Conservation (phyloP, 1,140 invertebrate genomes). For the Drosophila sulfurigaster region DNA sequence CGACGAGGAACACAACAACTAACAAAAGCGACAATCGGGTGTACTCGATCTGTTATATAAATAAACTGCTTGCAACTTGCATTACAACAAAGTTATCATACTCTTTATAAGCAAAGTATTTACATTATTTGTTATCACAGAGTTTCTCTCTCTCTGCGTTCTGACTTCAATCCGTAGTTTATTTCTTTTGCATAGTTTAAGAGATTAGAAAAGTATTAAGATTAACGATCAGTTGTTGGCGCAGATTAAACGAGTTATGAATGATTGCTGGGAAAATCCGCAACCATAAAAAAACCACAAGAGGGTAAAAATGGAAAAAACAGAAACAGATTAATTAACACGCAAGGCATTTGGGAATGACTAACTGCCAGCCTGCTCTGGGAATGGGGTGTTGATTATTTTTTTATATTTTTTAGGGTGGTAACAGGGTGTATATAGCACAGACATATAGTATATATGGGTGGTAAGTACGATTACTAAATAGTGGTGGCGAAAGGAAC, state of each 20-base stretch:
- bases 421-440: neutral
- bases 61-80: too few relatives aligned
- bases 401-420: neutral
- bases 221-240: constrained; percentile 8
- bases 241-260: constrained; percentile 19
- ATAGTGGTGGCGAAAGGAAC: constrained; percentile 9
- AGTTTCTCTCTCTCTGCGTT: too few relatives aligned
- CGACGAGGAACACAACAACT: neutral
- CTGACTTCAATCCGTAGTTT: neutral
- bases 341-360: constrained; percentile 12
- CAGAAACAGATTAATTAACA: constrained; percentile 28
- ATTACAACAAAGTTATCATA: too few relatives aligned
- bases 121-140: neutral
- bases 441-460: constrained; percentile 1
- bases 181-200: neutral
- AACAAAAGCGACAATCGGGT: neutral
- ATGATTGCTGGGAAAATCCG: constrained; percentile 28
- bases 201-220: constrained; percentile 9
- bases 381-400: neutral
- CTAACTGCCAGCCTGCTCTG: neutral
- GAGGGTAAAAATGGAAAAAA: neutral
- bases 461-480: neutral
- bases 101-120: neutral
- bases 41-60: too few relatives aligned
- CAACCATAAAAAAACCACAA: constrained; percentile 15